Conservation (phyloP, 1,140 invertebrate species). For the Hyles euphorbiae region DNA sequence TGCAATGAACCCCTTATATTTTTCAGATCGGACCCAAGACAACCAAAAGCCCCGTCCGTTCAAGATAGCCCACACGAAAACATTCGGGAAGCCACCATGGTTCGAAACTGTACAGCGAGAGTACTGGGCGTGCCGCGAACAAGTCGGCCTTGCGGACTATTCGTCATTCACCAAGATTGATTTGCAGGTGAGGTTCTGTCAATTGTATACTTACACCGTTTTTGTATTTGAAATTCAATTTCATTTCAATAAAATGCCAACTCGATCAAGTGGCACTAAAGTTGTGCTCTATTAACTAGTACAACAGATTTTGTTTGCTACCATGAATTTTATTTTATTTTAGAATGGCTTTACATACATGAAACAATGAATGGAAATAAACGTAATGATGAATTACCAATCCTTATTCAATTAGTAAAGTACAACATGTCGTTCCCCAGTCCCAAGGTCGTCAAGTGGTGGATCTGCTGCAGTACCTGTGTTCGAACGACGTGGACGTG, state of each 20-base stretch:
- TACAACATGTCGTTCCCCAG: too few species aligned
- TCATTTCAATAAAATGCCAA: not conserved
- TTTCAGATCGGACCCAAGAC: slow-evolving; percentile 31
- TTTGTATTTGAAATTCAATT: slow-evolving; percentile 10
- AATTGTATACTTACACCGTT: too few species aligned
- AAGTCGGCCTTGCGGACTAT: slow-evolving; percentile 96
- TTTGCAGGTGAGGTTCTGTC: slow-evolving; percentile 82
- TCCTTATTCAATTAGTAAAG: too few species aligned
- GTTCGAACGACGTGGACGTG: slow-evolving; percentile 97
- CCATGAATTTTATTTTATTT: not conserved
- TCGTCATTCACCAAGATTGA: slow-evolving; percentile 99
- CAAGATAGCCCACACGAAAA: slow-evolving; percentile 84
- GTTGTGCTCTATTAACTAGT: not conserved
- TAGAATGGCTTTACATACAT: not conserved
- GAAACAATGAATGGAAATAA: too few species aligned
- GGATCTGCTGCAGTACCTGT: slow-evolving; percentile 93
- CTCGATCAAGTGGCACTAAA: too few species aligned
- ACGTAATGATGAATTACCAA: too few species aligned
- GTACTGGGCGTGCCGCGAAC: slow-evolving; percentile 95
- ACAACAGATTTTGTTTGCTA: not conserved
- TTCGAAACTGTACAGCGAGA: slow-evolving; percentile 92
- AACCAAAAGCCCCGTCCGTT: slow-evolving; percentile 50
- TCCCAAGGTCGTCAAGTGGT: slow-evolving; percentile 88
- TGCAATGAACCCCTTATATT: not conserved
- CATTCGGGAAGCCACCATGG: slow-evolving; percentile 94